Evolutionary conservation across 1,140 invertebrate species (phyloP), one percentile per base, ranked within the genome.

Genomic region (Lepidurus couesii): DNA sequence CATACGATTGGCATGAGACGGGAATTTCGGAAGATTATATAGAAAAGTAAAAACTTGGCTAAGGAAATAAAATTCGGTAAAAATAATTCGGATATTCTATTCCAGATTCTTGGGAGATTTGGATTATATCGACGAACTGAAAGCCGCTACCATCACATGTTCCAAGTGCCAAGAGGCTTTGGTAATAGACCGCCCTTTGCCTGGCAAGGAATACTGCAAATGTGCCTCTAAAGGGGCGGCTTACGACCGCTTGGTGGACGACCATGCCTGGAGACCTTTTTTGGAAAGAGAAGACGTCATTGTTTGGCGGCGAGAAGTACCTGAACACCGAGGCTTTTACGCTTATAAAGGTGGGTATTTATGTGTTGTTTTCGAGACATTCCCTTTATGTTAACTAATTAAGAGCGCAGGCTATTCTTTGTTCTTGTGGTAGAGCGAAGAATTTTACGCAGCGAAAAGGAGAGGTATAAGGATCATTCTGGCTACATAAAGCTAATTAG

Each of bases 241-340:
- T 11, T 11, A 45, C 42, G 34, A 34, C 44, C 34, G 75, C 44
- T 47, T 53, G 74, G 53, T 45, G 77, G 82, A 84, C 78, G 86
- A 85, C 13, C 88, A 90, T 44, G 87, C 88, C 7, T 95, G 94
- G 93, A 85, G 88, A 73, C 91, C 92, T 1, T 95, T 92, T 82
- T 89, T 94, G 79, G 92, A 92, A 84, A 89, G 91, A 77, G 85
- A 91, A 76, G 91, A 95, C 83, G 90, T 94, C 83, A 86, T 94
- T 21, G 90, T 95, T 53, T 95, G 94, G 94, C 87, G 92, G 79
- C 90, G 89, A 82, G 88, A 90, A 83, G 90, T 93, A 81, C 80
- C 77, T 0, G 84, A 88, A 34, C 80, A 83, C 74, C 84, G 87
- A 78, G 90, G 90, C 26, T 85, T 92, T 21, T 95, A 90, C 85